Percentiles rank a stretch among this genome's conserved stretches.
Evolutionary conservation across 2,888 invertebrate genomes (phyloP).

Genomic region (Trilocha varians): DNA sequence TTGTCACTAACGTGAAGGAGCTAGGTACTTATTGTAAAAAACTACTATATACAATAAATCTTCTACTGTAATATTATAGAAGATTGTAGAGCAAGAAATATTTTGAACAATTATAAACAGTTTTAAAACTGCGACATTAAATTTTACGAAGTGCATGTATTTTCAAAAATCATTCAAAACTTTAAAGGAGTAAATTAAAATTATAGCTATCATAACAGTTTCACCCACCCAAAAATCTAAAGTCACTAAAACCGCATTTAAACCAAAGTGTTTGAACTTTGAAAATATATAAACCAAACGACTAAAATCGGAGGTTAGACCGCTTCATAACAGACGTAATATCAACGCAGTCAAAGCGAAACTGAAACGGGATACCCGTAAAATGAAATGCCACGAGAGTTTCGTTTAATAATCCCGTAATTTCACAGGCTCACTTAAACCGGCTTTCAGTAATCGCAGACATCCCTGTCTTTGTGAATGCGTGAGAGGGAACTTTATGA

Average conservation of each 20-base stretch:
- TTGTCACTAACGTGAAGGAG: too few relatives aligned
- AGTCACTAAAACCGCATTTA: background rate
- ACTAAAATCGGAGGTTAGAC: background rate
- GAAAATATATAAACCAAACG: background rate
- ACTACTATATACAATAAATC: too few relatives aligned
- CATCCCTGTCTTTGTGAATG: background rate
- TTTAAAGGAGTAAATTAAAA: too few relatives aligned
- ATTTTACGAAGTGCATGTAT: too few relatives aligned
- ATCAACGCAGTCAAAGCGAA: background rate
- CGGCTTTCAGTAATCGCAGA: background rate
- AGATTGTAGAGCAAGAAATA: too few relatives aligned
- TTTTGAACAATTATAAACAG: too few relatives aligned
- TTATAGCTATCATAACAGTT: too few relatives aligned
- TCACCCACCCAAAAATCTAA: background rate
- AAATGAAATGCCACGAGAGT: background rate
- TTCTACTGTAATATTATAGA: too few relatives aligned
- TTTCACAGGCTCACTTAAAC: background rate
- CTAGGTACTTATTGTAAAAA: too few relatives aligned
- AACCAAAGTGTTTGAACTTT: background rate
- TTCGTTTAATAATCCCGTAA: background rate
- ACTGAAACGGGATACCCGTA: background rate
- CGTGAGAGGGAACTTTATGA: background rate
- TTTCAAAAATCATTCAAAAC: too few relatives aligned
- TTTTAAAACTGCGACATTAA: too few relatives aligned
- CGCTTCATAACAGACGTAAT: background rate